Percentiles rank a stretch among this genome's conserved stretches.
Conservation (phyloP, 2,888 invertebrate species). For the Drosophila gaucha region DNA sequence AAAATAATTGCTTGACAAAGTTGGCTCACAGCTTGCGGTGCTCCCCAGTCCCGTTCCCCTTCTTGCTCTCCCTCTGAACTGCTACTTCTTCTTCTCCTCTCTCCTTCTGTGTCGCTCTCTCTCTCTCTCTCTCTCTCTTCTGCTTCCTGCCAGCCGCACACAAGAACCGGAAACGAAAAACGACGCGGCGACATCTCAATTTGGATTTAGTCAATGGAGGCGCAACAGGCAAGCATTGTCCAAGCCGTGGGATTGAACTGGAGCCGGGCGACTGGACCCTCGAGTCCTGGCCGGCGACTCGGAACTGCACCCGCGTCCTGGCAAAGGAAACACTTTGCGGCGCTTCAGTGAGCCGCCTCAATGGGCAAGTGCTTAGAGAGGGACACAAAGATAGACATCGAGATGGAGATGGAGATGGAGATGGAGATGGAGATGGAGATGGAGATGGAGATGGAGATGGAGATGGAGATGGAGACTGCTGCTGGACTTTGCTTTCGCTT, state of each 20-base stretch:
- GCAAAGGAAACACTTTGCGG: slow-evolving; percentile 73
- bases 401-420: background rate
- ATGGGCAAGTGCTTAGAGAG: slow-evolving; percentile 61
- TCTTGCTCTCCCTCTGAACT: background rate
- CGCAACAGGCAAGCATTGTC: slow-evolving; percentile 46
- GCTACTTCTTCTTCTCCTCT: background rate
- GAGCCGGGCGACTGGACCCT: slow-evolving; percentile 4
- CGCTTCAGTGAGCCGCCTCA: slow-evolving; percentile 66
- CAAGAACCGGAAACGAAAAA: slow-evolving; percentile 47
- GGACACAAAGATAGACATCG: too few species aligned
- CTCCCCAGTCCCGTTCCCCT: background rate
- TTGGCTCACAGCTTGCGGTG: slow-evolving; percentile 62
- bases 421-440: slow-evolving; percentile 2
- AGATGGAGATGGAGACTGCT: slow-evolving; percentile 6
- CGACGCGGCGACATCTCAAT: slow-evolving; percentile 66
- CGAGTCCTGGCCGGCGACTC: background rate
- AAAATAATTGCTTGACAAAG: slow-evolving; percentile 77
- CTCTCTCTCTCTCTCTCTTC: background rate
- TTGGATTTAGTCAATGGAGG: slow-evolving; percentile 49
- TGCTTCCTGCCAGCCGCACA: slow-evolving; percentile 38
- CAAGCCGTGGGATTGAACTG: slow-evolving; percentile 3
- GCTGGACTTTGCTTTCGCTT: slow-evolving; percentile 48
- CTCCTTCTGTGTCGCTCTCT: background rate
- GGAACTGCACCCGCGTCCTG: slow-evolving; percentile 13
- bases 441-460: background rate